Evolutionary conservation across 2,888 invertebrate genomes (phyloP), one percentile per base, ranked within the genome.

Genomic region (Timema podura): DNA sequence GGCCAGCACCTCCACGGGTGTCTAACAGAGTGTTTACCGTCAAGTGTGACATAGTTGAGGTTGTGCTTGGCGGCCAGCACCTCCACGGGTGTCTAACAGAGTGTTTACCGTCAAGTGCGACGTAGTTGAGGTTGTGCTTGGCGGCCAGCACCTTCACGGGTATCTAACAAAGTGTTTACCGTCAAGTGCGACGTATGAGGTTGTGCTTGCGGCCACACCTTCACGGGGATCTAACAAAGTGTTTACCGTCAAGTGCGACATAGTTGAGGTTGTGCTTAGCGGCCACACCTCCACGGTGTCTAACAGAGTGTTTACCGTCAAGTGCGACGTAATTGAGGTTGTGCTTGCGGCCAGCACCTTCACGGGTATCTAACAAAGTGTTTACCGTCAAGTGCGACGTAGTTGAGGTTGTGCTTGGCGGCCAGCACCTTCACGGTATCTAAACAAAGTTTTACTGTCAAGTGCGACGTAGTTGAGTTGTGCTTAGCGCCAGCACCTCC

Each of bases 321-420:
- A 97, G 87, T 30, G 95, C 93, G 79, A 98, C 96, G 83, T 97
- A 98, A 82, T 97, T 98, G 76, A 98, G 85, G 79, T 93, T 91
- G 77, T 87, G 91, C 79, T 93, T 91, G 94, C 91, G 8, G 97
- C 97, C 78, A 91, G 91, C 8, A 94, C 92, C 84, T 98, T 97
- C 78, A n/a, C n/a, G n/a, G n/a, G n/a, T n/a, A n/a, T n/a, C n/a
- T n/a, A n/a, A n/a, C n/a, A n/a, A n/a, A n/a, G 13, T 15, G 46
- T 76, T 81, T 82, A 83, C 97, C 97, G 80, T 97, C 96, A 64
- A 97, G 87, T 30, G 95, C 93, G 79, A 98, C 96, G 83, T 97
- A 98, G 82, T 97, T 98, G 76, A 98, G 85, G 79, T 93, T 91
- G 77, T 87, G 91, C 79, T 93, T 91, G 59, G 94, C 91, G 8